Evolutionary conservation across 2,113 vertebrate species (phyloP), one percentile per base, ranked within the genome.

Genomic region (Atractosteus spatula): DNA sequence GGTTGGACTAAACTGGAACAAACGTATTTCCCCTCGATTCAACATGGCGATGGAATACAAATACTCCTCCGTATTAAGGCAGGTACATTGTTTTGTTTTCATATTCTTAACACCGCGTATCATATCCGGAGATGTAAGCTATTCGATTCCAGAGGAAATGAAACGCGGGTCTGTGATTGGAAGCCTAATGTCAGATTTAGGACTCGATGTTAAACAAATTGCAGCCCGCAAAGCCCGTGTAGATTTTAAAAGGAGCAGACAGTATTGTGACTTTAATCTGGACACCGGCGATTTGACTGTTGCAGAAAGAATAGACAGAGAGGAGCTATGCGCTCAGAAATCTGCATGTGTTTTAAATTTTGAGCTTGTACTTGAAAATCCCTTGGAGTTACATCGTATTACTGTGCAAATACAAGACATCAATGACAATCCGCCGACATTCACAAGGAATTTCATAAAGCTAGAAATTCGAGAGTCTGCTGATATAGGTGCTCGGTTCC

Each of bases 401-500:
- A 67, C 43, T 47, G 76, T 93, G 2, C 82, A 87, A 12, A 75
- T 94, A 13, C 84, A 86, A 70, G 93, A 94, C 71, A 74, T 94
- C 43, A 94, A 94, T 79, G 93, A 94, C 67, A 91, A 94, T 62
- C 41, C 82, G 0, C 92, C 92, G 0, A 67, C 63, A 1, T 94
- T 94, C 81, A 66, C 68, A 0, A 87, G 75, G 2, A 72, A 73
- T 0, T 12, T 10, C 0, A 84, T 89, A 0, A n/a, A 76, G 2
- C 7, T 94, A 3, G 87, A 91, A 77, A 91, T 92, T 2, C 72
- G 0, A 0, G 92, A 94, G 2, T 90, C 76, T 0, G 77, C 90
- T 3, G 61, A 0, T 0, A 81, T 71, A 3, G 91, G 90, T 2
- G 84, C 83, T 17, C 80, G 81, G 57, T 92, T 89, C 78, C 73